Base-by-base conservation (phyloP, 2,888 invertebrate species). In the Trichopoda pennipes region DNA sequence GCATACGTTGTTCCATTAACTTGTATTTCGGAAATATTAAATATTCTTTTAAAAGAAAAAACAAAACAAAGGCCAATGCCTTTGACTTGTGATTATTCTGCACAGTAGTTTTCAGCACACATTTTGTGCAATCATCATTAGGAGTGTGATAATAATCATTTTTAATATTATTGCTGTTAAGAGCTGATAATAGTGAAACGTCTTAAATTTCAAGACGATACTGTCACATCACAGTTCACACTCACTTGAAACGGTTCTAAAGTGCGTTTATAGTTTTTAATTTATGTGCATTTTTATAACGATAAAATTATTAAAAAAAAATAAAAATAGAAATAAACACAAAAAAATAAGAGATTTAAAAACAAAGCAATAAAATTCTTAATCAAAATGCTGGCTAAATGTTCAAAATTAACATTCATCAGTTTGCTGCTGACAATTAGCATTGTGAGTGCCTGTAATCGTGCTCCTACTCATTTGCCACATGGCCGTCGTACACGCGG, bases 401-500 rank as follows among this genome's bases (percentile, higher is more conserved):
- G 82, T 68, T 82, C 76, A 17, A 60, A 79, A 79, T 60, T 66
- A 72, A 58, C 72, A 21, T 61, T 69, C 55, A 56, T 86, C 77
- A 86, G 85, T 83, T 86, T 85, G 78, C 87, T 85, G 84, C 84
- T 86, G 83, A 80, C 87, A 88, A 88, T 90, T 89, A 88, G 84
- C 87, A 85, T 87, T 84, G 86, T 85, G 80, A 81, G 82, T 77
- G 88, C 87, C 78, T 91, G 91, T 86, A 88, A 90, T 84, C 89
- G 90, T 81, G 88, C 89, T 58, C 91, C 91, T 84, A 89, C 87
- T 66, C 88, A 87, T 85, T 87, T 89, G 86, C 90, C 88, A 81
- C 91, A 89, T 84, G 90, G 89, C 74, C 88, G 84, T 87, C 93
- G 95, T 91, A 92, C 94, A 85, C 93, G 94, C 23, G 97, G 97